Conservation (phyloP, 1,140 invertebrate species). For the Zelostemma sp. region DNA sequence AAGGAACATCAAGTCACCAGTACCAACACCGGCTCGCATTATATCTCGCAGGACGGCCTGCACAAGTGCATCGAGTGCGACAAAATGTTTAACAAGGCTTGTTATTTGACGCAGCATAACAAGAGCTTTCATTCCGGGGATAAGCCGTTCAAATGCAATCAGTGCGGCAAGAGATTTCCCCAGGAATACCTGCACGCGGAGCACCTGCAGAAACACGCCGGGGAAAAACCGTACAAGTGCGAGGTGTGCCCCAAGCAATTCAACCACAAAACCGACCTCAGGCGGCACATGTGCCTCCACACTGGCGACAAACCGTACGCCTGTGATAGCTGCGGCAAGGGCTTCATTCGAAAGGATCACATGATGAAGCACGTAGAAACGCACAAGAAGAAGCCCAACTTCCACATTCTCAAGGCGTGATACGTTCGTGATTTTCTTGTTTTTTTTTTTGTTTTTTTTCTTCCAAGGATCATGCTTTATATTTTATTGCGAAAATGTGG, state of each 20-base stretch:
- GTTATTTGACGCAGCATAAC: slow-evolving; percentile 91
- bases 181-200: slow-evolving; percentile 76
- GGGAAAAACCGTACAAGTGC: slow-evolving; percentile 91
- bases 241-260: slow-evolving; percentile 89
- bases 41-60: slow-evolving; percentile 64
- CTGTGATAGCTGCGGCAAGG: slow-evolving; percentile 86
- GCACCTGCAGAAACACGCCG: slow-evolving; percentile 82
- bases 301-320: slow-evolving; percentile 85
- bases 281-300: slow-evolving; percentile 89
- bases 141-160: slow-evolving; percentile 86
- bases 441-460: background rate
- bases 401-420: slow-evolving; percentile 45
- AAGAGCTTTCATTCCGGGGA: slow-evolving; percentile 89
- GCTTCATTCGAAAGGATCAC: slow-evolving; percentile 94
- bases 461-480: no score
- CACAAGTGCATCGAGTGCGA: slow-evolving; percentile 86
- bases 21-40: slow-evolving; percentile 54
- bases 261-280: slow-evolving; percentile 91
- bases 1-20: slow-evolving; percentile 46
- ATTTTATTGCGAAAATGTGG: background rate
- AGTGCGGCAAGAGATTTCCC: slow-evolving; percentile 87
- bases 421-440: background rate
- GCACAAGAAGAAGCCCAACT: slow-evolving; percentile 74
- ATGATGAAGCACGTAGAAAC: slow-evolving; percentile 94
- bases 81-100: slow-evolving; percentile 87